Percentiles rank a stretch among this genome's conserved stretches.
phyloP scores from a whole-genome alignment of 2,888 invertebrate species.

The Spilarctia lutea region DNA sequence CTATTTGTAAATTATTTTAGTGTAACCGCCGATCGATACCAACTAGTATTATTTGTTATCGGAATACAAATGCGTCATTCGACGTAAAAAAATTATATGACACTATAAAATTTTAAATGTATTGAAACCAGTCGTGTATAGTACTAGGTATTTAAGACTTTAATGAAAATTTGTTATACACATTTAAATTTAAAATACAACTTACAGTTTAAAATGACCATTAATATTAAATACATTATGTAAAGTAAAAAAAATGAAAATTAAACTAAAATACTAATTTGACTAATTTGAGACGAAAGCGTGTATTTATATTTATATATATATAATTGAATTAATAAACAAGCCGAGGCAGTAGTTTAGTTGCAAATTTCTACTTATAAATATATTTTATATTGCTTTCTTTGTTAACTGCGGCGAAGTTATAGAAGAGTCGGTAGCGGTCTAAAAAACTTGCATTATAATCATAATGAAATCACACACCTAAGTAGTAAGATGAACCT shows the following conservation, averaged over 20 bases:
- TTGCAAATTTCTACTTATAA: too few species aligned
- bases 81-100: background rate
- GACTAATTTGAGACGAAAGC: background rate
- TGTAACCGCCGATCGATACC: constrained; percentile 7
- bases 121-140: background rate
- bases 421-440: too few species aligned
- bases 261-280: too few species aligned
- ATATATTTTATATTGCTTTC: too few species aligned
- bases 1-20: constrained; percentile 19
- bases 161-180: background rate
- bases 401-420: too few species aligned
- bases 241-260: background rate
- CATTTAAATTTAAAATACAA: background rate
- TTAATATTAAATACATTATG: background rate
- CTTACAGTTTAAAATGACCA: background rate
- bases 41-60: constrained; percentile 13
- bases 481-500: too few species aligned
- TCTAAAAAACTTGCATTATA: too few species aligned
- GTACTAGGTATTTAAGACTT: background rate
- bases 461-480: too few species aligned
- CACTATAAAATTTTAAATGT: background rate
- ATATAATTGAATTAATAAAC: too few species aligned
- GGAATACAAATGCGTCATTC: constrained; percentile 9
- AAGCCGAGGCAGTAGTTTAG: too few species aligned
- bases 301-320: background rate